Evolutionary conservation across 2,888 invertebrate species (phyloP).

Genomic region (Coelopa pilipes): DNA sequence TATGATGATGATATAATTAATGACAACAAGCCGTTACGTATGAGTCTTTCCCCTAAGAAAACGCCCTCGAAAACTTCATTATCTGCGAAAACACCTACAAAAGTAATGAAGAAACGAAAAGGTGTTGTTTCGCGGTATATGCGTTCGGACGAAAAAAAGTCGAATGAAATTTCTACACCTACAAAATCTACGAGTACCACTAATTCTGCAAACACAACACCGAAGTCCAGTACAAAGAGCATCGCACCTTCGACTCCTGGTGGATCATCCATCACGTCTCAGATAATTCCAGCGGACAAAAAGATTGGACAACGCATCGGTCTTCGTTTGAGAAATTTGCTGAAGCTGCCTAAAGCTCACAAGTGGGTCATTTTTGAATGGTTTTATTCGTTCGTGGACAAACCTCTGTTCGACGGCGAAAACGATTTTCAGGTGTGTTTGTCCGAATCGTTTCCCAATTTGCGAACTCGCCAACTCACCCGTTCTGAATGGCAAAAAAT

Average conservation of each 20-base stretch:
- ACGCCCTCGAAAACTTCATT: slow-evolving; percentile 67
- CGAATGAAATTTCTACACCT: slow-evolving; percentile 38
- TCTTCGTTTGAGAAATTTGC: slow-evolving; percentile 86
- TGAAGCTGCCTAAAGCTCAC: slow-evolving; percentile 98
- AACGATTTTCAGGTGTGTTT: slow-evolving; percentile 94
- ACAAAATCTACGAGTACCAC: slow-evolving; percentile 37
- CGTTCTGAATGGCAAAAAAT: slow-evolving; percentile 96
- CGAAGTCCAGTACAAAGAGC: slow-evolving; percentile 44
- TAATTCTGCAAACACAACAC: slow-evolving; percentile 41
- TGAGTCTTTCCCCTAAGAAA: slow-evolving; percentile 67
- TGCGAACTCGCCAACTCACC: slow-evolving; percentile 85
- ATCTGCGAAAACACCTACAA: slow-evolving; percentile 69
- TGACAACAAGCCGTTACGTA: slow-evolving; percentile 79
- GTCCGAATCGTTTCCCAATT: slow-evolving; percentile 91
- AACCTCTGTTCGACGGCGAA: slow-evolving; percentile 91
- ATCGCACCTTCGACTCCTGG: slow-evolving; percentile 37
- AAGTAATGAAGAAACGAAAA: slow-evolving; percentile 67
- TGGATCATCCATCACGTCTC: slow-evolving; percentile 26
- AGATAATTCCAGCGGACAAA: slow-evolving; percentile 75
- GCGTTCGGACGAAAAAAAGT: slow-evolving; percentile 51
- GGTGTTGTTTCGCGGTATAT: slow-evolving; percentile 66
- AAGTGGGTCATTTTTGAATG: slow-evolving; percentile 99
- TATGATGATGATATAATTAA: slow-evolving; percentile 90
- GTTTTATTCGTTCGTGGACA: slow-evolving; percentile 99
- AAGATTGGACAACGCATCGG: slow-evolving; percentile 91